Conservation (phyloP, 2,797 vertebrate genomes). For the Anableps anableps region DNA sequence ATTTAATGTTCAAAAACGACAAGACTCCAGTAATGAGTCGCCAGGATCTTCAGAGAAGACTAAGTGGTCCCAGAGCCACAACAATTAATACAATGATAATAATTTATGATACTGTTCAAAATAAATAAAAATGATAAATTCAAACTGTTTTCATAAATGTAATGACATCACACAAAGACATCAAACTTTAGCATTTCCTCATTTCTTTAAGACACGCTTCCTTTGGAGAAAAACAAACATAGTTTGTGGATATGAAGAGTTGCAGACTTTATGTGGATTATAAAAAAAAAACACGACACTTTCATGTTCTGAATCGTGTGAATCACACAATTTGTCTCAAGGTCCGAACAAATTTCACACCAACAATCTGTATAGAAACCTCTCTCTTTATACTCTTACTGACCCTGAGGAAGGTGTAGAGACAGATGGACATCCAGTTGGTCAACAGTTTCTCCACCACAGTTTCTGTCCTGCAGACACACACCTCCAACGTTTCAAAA, state of each 20-base stretch:
- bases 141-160: neutral
- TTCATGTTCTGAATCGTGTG: neutral
- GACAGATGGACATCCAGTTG: constrained; percentile 99
- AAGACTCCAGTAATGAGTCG: too few species aligned
- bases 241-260: too few species aligned
- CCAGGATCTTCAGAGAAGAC: neutral
- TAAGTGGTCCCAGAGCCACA: neutral
- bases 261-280: too few species aligned
- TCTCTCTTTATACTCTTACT: constrained; percentile 32
- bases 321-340: neutral
- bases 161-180: neutral
- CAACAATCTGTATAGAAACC: neutral
- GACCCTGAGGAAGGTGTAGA: constrained; percentile 94
- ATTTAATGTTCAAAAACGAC: neutral
- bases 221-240: neutral
- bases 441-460: constrained; percentile 98
- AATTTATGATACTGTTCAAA: neutral
- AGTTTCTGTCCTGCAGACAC: constrained; percentile 90
- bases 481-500: neutral
- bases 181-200: neutral
- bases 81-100: neutral
- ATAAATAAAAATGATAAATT: neutral
- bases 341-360: neutral
- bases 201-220: neutral
- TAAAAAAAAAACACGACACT: too few species aligned